Base-by-base conservation (phyloP, 2,797 vertebrate genomes). In the Numenius phaeopus region DNA sequence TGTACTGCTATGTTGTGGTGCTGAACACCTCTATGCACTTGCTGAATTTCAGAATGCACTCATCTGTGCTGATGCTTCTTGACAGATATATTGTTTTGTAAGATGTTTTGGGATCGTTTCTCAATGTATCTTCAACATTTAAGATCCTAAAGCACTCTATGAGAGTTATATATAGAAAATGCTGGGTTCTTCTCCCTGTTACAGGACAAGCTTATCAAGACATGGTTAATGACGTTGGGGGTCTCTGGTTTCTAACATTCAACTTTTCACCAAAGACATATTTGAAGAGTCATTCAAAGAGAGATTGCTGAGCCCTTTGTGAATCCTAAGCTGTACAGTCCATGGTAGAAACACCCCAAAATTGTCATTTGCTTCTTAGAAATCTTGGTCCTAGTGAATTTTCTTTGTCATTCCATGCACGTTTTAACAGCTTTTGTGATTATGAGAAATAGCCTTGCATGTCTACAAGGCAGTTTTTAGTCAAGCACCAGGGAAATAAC, bases 401-500 rank as follows among this genome's bases (percentile, higher is more conserved):
- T 92, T 69, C 89, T 67, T 87, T 95, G 71, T 76, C 66, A 93
- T 96, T 97, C 83, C 29, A 52, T 66, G 82, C 64, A 80, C 29
- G 55, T 14, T 8, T 75, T 88, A 83, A 71, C 66, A 57, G 49
- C 61, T 89, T 95, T 75, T 90, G 66, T 91, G 76, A 85, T 90
- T 94, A 91, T 86, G 66, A 94, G 81, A 95, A 93, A 96, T 52
- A 87, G 61, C 40, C 66, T 89, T 94, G 70, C 79, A 95, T 67
- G 85, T 87, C 94, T 95, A 96, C 89, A 94, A 94, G 83, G 92
- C 94, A 77, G 81, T 95, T 96, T 96, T 94, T 87, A 96, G 94
- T 95, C 94, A 96, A 87, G 59, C 79, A 94, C 88, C 55, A 94
- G 95, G 89, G 95, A 95, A 97, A 97, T 96, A 96, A 96, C 34